Evolutionary conservation across 2,113 vertebrate genomes (phyloP).

Genomic region (Platichthys flesus): DNA sequence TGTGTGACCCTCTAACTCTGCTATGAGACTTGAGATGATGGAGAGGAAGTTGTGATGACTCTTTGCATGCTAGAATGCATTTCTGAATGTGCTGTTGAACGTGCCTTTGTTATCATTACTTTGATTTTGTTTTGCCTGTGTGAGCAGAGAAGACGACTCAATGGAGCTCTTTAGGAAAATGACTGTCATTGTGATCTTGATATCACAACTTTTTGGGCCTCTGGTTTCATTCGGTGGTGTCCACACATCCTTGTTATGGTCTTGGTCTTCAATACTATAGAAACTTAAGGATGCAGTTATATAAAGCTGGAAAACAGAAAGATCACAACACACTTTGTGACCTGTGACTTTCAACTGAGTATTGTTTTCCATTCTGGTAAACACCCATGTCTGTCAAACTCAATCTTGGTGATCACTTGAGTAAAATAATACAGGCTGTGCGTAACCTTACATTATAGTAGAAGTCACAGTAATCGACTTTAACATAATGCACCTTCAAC

Average conservation of each 20-base stretch:
- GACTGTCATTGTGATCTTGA: not conserved
- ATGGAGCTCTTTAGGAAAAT: slow-evolving; percentile 48
- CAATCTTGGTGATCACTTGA: too few relatives aligned
- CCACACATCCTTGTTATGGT: not conserved
- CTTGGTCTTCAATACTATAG: not conserved
- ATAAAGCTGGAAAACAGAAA: too few relatives aligned
- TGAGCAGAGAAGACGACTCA: slow-evolving; percentile 26
- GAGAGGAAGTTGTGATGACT: slow-evolving; percentile 29
- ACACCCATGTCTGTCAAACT: too few relatives aligned
- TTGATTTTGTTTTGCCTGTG: slow-evolving; percentile 46
- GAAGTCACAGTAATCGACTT: too few relatives aligned
- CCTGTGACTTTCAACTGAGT: too few relatives aligned
- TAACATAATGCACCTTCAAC: too few relatives aligned
- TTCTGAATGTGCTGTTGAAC: slow-evolving; percentile 28
- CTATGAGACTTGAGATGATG: slow-evolving; percentile 35
- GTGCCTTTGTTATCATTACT: slow-evolving; percentile 29
- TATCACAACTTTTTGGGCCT: slow-evolving; percentile 5
- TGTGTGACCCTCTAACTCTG: slow-evolving; percentile 27
- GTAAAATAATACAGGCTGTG: too few relatives aligned
- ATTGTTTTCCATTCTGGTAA: too few relatives aligned
- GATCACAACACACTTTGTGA: too few relatives aligned
- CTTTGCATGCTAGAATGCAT: slow-evolving; percentile 61
- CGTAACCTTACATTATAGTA: too few relatives aligned
- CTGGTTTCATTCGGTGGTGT: slow-evolving; percentile 25
- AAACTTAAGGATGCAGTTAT: too few relatives aligned